Evolutionary conservation across 2,888 invertebrate genomes (phyloP), one percentile per base, ranked within the genome.

Genomic region (Drosophila niveifrons): DNA sequence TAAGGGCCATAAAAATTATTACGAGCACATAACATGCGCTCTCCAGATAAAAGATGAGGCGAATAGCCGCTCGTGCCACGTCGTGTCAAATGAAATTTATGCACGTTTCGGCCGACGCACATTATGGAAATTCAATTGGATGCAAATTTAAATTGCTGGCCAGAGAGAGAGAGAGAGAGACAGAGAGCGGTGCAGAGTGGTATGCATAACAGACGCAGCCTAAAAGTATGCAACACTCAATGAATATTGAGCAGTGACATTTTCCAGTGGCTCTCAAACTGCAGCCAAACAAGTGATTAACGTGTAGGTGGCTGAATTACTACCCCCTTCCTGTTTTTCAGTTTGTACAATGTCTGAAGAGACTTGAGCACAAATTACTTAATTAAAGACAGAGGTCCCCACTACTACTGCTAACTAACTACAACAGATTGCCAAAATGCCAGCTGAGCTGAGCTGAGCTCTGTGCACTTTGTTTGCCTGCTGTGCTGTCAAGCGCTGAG

Each of bases 111-210:
- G 70, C 71, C 72, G 79, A 66, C 72, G 74, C 68, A 80, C 76
- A 88, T 88, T 88, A 82, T 88, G 80, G 86, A 82, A 88, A 82
- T 82, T 88, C 86, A 88, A 88, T 82, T 85, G 88, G 62, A 82
- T 85, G 82, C 82, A 82, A 82, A 82, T 87, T 87, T 82, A 84
- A 87, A 82, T 83, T 80, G 84, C 74, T 48, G 66, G 71, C 52
- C 59, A 71, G 50, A 55, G 69, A 17, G 17, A 31, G 39, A 50
- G 39, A 52, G 48, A 47, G 34, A 53, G 7, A 50, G 9, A 68
- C 28, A 56, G 47, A 46, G 17, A 31, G 9, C 39, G 39, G 0
- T 31, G 44, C 43, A 13, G 10, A 63, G 13, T 56, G 59, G 64
- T 72, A 75, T 84, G 88, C 75, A 82, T 76, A 78, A 66, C 56